Evolutionary conservation across 2,113 vertebrate species (phyloP).

Genomic region (Urocitellus parryii): DNA sequence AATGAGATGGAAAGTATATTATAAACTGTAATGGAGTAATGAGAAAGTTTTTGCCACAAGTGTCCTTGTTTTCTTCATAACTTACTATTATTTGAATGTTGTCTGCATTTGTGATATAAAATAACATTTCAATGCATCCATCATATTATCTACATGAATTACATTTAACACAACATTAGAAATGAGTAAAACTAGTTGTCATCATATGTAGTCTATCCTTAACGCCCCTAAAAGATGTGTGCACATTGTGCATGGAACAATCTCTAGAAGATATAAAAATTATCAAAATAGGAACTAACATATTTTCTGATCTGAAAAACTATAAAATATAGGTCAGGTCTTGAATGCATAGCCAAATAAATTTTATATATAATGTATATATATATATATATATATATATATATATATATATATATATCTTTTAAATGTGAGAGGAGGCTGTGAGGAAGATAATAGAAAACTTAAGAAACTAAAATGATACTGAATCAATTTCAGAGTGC

Average conservation of each 20-base stretch:
- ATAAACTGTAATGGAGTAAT: not conserved
- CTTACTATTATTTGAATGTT: not conserved
- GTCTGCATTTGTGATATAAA: not conserved
- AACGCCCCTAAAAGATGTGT: not conserved
- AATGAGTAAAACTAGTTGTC: not conserved
- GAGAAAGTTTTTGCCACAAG: not conserved
- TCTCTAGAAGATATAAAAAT: not conserved
- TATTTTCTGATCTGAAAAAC: not conserved
- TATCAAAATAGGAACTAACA: slow-evolving; percentile 2
- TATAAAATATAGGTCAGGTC: not conserved
- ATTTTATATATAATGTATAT: not conserved
- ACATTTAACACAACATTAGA: not conserved
- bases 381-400: too few relatives aligned
- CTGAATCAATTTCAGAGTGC: not conserved
- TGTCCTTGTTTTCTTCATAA: not conserved
- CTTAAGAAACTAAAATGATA: not conserved
- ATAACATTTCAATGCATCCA: not conserved
- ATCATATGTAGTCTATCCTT: not conserved
- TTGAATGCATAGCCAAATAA: not conserved
- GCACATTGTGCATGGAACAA: not conserved
- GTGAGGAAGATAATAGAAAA: not conserved
- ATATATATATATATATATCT: too few relatives aligned
- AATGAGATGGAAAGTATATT: slow-evolving; percentile 57
- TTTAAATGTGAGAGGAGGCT: not conserved
- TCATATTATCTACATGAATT: not conserved